A percentile compares a stretch with the other conserved stretches of the same genome.
Conservation (phyloP, 1,140 invertebrate genomes). For the Hypothenemus hampei region DNA sequence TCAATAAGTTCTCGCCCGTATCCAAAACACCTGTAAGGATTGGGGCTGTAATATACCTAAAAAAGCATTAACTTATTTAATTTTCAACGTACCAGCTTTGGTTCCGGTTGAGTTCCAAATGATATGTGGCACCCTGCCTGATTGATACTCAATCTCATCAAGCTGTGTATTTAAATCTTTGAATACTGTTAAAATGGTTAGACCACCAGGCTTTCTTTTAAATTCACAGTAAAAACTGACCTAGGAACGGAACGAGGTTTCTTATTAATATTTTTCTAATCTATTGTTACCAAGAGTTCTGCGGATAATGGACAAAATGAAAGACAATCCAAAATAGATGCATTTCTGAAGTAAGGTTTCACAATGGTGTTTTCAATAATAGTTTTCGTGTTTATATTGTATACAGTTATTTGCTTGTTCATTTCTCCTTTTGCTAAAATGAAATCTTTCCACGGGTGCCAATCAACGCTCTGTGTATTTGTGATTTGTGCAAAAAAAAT, state of each 20-base stretch:
- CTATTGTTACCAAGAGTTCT: neutral
- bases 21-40: neutral
- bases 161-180: neutral
- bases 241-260: too few species aligned
- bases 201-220: neutral
- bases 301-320: neutral
- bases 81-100: neutral
- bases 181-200: neutral
- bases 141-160: neutral
- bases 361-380: neutral
- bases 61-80: too few species aligned
- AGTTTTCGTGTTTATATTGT: neutral
- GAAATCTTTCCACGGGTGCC: conserved; percentile 1
- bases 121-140: neutral
- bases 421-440: neutral
- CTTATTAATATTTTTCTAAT: too few species aligned
- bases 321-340: neutral
- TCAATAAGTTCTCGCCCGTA: neutral
- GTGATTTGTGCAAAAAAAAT: too few species aligned
- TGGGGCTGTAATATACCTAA: too few species aligned
- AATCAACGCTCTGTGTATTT: neutral
- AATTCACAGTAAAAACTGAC: neutral
- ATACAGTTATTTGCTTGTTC: neutral
- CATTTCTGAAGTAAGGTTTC: neutral
- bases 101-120: neutral